Percentiles rank a stretch among this genome's conserved stretches.
Conservation (phyloP, 2,888 invertebrate genomes). For the Sesamia inferens region DNA sequence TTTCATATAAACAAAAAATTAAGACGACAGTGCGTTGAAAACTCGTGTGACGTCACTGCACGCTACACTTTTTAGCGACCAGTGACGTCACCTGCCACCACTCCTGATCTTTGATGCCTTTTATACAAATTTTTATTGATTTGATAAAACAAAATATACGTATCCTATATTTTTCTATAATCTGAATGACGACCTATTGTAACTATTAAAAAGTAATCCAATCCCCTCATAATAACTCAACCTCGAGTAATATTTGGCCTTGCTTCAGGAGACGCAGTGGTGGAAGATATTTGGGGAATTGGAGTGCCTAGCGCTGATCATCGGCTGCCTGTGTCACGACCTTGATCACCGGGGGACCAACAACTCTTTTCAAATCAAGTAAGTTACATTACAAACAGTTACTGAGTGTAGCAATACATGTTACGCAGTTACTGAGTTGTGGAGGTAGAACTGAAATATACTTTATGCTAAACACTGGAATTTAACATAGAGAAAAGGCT, state of each 20-base stretch:
- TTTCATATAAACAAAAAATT: too few relatives aligned
- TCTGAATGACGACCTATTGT: too few relatives aligned
- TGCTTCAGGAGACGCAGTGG: slow-evolving; percentile 95
- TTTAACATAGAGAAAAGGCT: not conserved
- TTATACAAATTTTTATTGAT: too few relatives aligned
- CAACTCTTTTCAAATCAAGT: slow-evolving; percentile 97
- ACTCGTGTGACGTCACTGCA: too few relatives aligned
- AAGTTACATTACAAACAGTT: not conserved
- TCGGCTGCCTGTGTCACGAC: slow-evolving; percentile 98
- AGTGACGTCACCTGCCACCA: too few relatives aligned
- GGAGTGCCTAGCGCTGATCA: slow-evolving; percentile 97
- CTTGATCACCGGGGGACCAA: slow-evolving; percentile 99
- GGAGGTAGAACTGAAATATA: not conserved
- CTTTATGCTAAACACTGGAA: not conserved
- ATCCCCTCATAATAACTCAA: slow-evolving; percentile 7
- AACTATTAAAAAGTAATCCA: not conserved
- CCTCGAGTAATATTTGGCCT: slow-evolving; percentile 52
- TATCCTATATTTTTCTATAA: too few relatives aligned
- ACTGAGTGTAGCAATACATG: not conserved
- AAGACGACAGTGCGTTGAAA: too few relatives aligned
- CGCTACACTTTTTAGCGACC: too few relatives aligned
- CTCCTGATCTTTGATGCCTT: too few relatives aligned
- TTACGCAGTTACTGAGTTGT: not conserved
- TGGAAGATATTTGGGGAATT: slow-evolving; percentile 98
- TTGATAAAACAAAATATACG: too few relatives aligned